Evolutionary conservation across 1,140 invertebrate species (phyloP), one percentile per base, ranked within the genome.

Genomic region (Physella acuta): DNA sequence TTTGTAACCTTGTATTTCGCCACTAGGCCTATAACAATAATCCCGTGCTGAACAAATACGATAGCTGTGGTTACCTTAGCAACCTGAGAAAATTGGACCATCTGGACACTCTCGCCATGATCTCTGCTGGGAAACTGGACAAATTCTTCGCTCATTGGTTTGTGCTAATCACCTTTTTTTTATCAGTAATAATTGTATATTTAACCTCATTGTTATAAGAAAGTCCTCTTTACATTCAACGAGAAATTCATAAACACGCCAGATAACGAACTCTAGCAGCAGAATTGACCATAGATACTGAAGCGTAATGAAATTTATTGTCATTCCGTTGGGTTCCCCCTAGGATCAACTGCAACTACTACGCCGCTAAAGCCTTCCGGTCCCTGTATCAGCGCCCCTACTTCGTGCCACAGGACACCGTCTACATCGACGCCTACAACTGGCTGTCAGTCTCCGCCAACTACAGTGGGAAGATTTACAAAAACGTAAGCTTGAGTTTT

Each of bases 101-200:
- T n/a, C 86, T 88, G 34, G 87, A 88, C 28, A 88, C 92, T 72
- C 84, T 92, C 1, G 88, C 88, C 33, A 87, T 88, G 37, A 88
- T 91, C 1, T 88, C 89, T 51, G 88, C 88, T 34, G 88, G 88
- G 0, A 87, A 90, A 52, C 88, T 91, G 17, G 88, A 89, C 0
- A 89, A 89, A 73, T 93, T 91, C 90, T 94, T 92, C 81, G 89
- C 92, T 2, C 91, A 93, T 75, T 93, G 92, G 88, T 88, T 76
- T 84, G 83, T 36, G 5, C 11, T 55, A 8, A 24, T 55, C 24
- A 8, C 5, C 24, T 55, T 20, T 55, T 55, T 8, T 24, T 55
- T 24, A 8, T 24, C 24, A 20, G n/a, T n/a, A n/a, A n/a, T n/a
- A n/a, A n/a, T n/a, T n/a, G n/a, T n/a, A n/a, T n/a, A n/a, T n/a